Evolutionary conservation across 2,797 vertebrate species (phyloP).

Genomic region (Crocidura indochinensis): DNA sequence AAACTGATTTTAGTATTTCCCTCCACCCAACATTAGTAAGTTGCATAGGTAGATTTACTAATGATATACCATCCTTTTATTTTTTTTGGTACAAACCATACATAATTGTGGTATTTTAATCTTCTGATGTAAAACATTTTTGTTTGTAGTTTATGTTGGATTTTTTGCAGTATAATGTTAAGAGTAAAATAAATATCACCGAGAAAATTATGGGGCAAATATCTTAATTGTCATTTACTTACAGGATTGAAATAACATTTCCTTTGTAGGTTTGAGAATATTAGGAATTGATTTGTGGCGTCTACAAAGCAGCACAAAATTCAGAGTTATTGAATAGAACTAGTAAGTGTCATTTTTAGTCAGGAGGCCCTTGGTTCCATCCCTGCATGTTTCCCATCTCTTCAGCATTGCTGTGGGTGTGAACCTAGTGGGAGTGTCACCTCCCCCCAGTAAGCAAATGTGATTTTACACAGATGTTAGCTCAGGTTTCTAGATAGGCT

Average conservation of each 20-base stretch:
- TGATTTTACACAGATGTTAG: slow-evolving; percentile 31
- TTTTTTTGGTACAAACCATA: slow-evolving; percentile 51
- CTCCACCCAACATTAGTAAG: background rate
- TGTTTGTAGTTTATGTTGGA: slow-evolving; percentile 62
- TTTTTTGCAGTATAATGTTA: slow-evolving; percentile 44
- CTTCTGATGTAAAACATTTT: background rate
- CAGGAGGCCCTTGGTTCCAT: no score
- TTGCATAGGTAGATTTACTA: slow-evolving; percentile 44
- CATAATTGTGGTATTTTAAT: slow-evolving; percentile 5
- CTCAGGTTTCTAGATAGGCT: slow-evolving; percentile 21
- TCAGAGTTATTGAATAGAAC: slow-evolving; percentile 32
- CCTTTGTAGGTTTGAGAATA: slow-evolving; percentile 56
- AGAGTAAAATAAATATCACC: slow-evolving; percentile 35
- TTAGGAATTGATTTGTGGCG: slow-evolving; percentile 54
- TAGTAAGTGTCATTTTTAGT: no score
- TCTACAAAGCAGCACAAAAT: slow-evolving; percentile 50
- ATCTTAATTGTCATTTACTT: slow-evolving; percentile 72
- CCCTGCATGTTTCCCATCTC: no score
- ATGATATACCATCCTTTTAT: slow-evolving; percentile 23
- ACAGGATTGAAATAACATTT: slow-evolving; percentile 59
- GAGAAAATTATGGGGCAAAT: background rate
- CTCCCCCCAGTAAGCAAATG: background rate
- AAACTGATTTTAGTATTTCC: slow-evolving; percentile 32
- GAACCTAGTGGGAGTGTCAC: no score
- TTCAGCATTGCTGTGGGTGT: no score